Evolutionary conservation across 2,888 invertebrate species (phyloP).

Genomic region (Choreutis nemorana): DNA sequence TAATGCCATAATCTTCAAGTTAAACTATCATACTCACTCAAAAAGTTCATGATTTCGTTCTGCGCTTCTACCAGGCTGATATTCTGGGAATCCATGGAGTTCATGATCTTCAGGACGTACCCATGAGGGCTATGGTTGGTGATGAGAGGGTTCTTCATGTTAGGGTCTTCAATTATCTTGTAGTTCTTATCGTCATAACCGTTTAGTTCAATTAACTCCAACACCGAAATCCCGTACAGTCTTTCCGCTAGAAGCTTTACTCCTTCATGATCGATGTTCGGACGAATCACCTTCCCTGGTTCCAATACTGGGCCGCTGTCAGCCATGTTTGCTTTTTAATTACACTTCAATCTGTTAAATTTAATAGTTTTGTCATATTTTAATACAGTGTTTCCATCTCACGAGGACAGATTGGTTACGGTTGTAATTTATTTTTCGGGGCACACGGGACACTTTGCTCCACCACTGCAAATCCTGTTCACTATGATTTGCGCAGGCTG

Average conservation of each 20-base stretch:
- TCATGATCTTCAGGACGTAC: constrained; percentile 84
- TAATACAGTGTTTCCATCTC: no score
- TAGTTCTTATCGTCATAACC: constrained; percentile 85
- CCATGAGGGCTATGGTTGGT: constrained; percentile 64
- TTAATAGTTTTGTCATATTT: not conserved
- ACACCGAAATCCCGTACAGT: constrained; percentile 70
- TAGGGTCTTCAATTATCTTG: constrained; percentile 67
- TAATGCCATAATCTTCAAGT: no score
- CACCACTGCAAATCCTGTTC: no score
- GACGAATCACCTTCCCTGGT: constrained; percentile 67
- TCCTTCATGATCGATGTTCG: constrained; percentile 56
- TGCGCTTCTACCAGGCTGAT: constrained; percentile 75
- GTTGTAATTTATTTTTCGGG: no score
- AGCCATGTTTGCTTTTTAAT: constrained; percentile 20
- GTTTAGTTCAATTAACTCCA: constrained; percentile 68
- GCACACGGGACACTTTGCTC: no score
- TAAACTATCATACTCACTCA: constrained; percentile 72
- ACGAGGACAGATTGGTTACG: no score
- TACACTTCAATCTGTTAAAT: not conserved
- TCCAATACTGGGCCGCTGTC: constrained; percentile 25
- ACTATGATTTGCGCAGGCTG: no score
- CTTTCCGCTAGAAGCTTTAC: constrained; percentile 61
- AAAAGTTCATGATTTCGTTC: constrained; percentile 74
- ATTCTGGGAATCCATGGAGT: constrained; percentile 81
- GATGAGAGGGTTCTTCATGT: constrained; percentile 69